Base-by-base conservation (phyloP, 2,888 invertebrate genomes). In the Nebria brevicollis region DNA sequence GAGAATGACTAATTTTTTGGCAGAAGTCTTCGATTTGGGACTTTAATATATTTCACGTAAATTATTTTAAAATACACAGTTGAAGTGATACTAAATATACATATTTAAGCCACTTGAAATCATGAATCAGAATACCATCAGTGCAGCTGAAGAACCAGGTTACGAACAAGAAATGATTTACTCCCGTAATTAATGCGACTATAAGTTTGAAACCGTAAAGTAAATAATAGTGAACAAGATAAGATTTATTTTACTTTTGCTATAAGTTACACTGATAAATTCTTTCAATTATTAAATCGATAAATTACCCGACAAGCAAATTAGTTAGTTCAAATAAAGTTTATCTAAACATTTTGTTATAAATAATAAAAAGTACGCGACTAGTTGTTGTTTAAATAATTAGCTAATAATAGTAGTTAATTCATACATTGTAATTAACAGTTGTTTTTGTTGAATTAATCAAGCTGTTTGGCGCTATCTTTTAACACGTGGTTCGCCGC, bases 1-100 rank as follows among this genome's bases (percentile, higher is more conserved):
- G 54, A 80, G 80, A 80, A 80, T 80, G 80, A 80, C 80, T 80
- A 80, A 80, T 80, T 80, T 80, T 80, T 80, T 80, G 80, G 80
- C 80, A 80, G 75, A 80, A 80, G 80, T 72, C 75, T 54, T 75
- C 75, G 72, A 75, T 34, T 80, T 75, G 65, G 75, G 75, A 54
- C 54, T 70, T 80, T 80, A 80, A 80, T 80, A 80, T 80, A 80
- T 80, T 80, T 80, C 72, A 64, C 75, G 80, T 80, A 80, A 80
- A 80, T 75, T 80, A 80, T 80, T 80, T 80, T 80, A 80, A 80
- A 80, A 80, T 80, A 75, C 75, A 80, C 70, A 80, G 20, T 20
- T 75, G 70, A 75, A 75, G 80, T 80, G 75, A 80, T 42, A 41
- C 25, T 80, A 75, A 72, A 80, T 41, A 41, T 43, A 66, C n/a